phyloP scores from a whole-genome alignment of 1,140 invertebrate genomes.

The Dryas iulia region DNA sequence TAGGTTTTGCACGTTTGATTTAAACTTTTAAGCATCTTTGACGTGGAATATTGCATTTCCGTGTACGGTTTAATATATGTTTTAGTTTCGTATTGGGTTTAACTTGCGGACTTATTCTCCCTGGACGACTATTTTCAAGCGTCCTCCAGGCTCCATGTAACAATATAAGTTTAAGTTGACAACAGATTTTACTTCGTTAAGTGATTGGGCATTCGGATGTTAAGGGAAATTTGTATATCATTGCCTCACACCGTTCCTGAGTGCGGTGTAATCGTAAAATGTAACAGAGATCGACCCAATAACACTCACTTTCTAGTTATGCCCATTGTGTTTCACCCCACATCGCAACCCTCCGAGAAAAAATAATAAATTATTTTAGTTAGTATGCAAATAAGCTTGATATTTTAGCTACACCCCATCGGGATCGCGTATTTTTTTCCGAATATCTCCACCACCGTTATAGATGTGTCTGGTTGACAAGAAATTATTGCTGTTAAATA shows the following conservation, averaged over 20 bases:
- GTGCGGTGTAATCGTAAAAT: constrained; percentile 41
- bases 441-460: constrained; percentile 38
- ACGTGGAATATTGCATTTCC: constrained; percentile 72
- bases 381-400: constrained; percentile 79
- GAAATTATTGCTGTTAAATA: constrained; percentile 18
- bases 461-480: constrained; percentile 4
- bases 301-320: constrained; percentile 72
- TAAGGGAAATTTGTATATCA: neutral
- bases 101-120: constrained; percentile 7
- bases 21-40: constrained; percentile 74
- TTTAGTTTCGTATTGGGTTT: constrained; percentile 37
- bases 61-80: constrained; percentile 66
- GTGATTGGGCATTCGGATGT: too few relatives aligned
- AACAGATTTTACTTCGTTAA: neutral
- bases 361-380: constrained; percentile 81
- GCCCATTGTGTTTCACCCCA: constrained; percentile 70
- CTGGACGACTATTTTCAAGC: constrained; percentile 28
- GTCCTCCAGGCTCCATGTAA: constrained; percentile 10
- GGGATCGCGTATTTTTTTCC: constrained; percentile 56
- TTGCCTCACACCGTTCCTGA: neutral
- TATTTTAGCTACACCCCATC: constrained; percentile 76
- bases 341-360: constrained; percentile 61
- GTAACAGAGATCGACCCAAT: constrained; percentile 66
- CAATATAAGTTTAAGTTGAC: constrained; percentile 5
- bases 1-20: constrained; percentile 49